Base-by-base conservation (phyloP, 2,888 invertebrate genomes). In the Phlogophora meticulosa region DNA sequence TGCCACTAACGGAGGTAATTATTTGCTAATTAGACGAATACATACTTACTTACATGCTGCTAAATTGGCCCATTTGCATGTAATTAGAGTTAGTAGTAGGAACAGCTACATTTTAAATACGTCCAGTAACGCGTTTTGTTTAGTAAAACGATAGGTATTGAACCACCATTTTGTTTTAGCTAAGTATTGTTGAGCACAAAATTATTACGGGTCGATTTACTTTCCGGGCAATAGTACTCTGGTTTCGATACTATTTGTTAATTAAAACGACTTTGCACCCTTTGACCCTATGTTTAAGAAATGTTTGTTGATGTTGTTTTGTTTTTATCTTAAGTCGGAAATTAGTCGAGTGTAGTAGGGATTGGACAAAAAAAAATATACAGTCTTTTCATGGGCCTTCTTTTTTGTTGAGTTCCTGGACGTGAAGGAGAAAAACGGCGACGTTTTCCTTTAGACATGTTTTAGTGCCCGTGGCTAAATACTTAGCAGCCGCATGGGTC, bases 1-100 rank as follows among this genome's bases (percentile, higher is more conserved):
- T 56, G 52, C 40, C 34, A 59, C 7, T n/a, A 55, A 36, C 15
- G 49, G 2, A 28, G 28, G 28, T 72, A 72, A 81, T 72, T 70
- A 78, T 49, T 70, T 32, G 49, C 56, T 76, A 76, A 83, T 81
- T 64, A 76, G 49, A 56, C 56, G 42, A 74, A 60, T 58, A 66
- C 48, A 68, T n/a, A n/a, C 51, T 60, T 24, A 60, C 51, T 60
- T 24, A 60, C 53, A 45, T 75, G 61, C 62, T 64, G 51, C 20
- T 70, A 67, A 75, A 80, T 80, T 74, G 71, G 48, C 51, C 51
- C 17, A 74, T 81, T 83, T 73, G 72, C 66, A 69, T 82, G 38
- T 57, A 64, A 77, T 76, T 67, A 58, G 24, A 20, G n/a, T 56
- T 45, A 24, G 34, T 60, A 52, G 48, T 38, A 69, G 69, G 68